Base-by-base conservation (phyloP, 2,797 vertebrate species). In the Scleropages formosus region DNA sequence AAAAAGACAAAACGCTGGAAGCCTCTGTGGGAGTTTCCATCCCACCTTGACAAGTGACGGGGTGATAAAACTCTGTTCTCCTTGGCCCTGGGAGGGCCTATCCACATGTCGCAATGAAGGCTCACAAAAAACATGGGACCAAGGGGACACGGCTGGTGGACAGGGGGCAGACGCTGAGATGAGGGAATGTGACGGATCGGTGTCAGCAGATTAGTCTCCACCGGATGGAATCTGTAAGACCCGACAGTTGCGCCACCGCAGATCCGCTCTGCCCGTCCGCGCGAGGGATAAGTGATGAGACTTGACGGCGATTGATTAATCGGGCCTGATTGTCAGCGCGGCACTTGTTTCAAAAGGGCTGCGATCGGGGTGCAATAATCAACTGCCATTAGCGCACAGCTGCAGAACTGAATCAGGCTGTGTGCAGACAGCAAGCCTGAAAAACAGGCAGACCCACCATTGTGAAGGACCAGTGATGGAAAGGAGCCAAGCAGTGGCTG, bases 271-370 rank as follows among this genome's bases (percentile, higher is more conserved):
- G 65, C 31, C 24, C 49, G 31, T n/a, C 73, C 61, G 18, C 69
- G 31, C 13, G n/a, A 27, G 74, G 75, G 65, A 69, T 60, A 73
- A 74, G 65, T 78, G 59, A 66, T 66, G 73, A 56, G 51, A 49
- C 24, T 65, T 22, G 73, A 51, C 47, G 66, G n/a, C 49, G 11
- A 75, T 75, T 75, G 47, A 73, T 62, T 53, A 74, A 78, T 78
- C 72, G 53, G 58, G 49, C 46, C 56, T 70, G 77, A 78, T 78
- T 73, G 72, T 61, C 72, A 78, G 58, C 66, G 60, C 53, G 44
- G 53, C 65, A 60, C 77, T 78, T 59, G 56, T 63, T 72, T 78
- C 64, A 66, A 68, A 72, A 62, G 64, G 72, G 46, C 26, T 62
- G 72, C 24, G 49, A 78, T 62, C 64, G 24, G 47, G 46, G 72